phyloP scores from a whole-genome alignment of 2,797 vertebrate genomes.

The Lutjanus argentimaculatus region DNA sequence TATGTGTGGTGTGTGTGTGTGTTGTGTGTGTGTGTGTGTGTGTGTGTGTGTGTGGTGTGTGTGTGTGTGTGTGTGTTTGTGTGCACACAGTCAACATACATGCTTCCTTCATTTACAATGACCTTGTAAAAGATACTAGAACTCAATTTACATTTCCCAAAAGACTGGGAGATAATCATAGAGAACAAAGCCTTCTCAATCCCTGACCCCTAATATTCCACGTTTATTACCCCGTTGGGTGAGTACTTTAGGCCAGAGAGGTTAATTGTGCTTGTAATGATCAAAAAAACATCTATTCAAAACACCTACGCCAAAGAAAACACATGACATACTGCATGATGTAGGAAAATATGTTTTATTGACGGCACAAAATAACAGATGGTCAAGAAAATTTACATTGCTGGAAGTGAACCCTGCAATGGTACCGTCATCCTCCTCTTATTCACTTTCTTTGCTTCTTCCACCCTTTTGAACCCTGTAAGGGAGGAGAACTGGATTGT shows the following conservation, averaged over 20 bases:
- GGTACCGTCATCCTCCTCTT: neutral
- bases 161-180: slow-evolving; percentile 50
- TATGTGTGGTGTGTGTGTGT: neutral
- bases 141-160: slow-evolving; percentile 54
- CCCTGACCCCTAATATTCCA: slow-evolving; percentile 5
- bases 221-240: slow-evolving; percentile 20
- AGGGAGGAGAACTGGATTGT: neutral
- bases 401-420: slow-evolving; percentile 23
- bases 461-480: slow-evolving; percentile 20
- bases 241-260: slow-evolving; percentile 25
- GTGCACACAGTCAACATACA: slow-evolving; percentile 2
- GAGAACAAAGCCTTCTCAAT: slow-evolving; percentile 46
- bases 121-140: slow-evolving; percentile 36
- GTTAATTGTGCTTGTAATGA: slow-evolving; percentile 58
- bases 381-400: slow-evolving; percentile 30
- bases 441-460: slow-evolving; percentile 8
- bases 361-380: slow-evolving; percentile 45
- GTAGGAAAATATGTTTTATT: slow-evolving; percentile 23
- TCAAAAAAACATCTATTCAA: slow-evolving; percentile 31
- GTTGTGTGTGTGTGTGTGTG: neutral
- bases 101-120: slow-evolving; percentile 2
- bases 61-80: neutral
- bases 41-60: neutral
- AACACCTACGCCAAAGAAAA: slow-evolving; percentile 31
- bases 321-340: slow-evolving; percentile 26